A percentile compares a stretch with the other conserved stretches of the same genome.
Evolutionary conservation across 2,113 vertebrate species (phyloP).

Genomic region (Balaeniceps rex): DNA sequence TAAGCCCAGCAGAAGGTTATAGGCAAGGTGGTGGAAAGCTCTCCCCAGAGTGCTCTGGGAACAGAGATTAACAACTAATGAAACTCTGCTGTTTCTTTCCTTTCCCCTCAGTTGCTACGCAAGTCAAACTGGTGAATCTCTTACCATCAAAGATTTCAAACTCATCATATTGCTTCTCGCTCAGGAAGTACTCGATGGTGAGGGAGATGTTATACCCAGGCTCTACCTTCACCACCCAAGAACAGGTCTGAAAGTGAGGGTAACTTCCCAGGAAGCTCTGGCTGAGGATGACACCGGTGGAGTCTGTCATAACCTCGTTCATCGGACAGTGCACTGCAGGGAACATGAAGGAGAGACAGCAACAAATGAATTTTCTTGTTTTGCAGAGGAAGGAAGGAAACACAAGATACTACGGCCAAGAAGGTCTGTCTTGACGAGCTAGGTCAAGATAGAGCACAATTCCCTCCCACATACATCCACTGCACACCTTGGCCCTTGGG

Average conservation of each 20-base stretch:
- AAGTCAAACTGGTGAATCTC: neutral
- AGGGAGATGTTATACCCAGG: constrained; percentile 90
- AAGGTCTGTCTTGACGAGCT: neutral
- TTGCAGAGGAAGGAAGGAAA: neutral
- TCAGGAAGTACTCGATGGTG: constrained; percentile 94
- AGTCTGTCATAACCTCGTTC: constrained; percentile 90
- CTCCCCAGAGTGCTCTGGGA: neutral
- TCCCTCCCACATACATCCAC: rapidly evolving
- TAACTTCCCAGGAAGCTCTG: constrained; percentile 90
- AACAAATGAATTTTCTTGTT: rapidly evolving
- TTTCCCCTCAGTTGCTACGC: rapidly evolving
- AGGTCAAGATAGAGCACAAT: neutral
- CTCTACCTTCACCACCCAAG: constrained; percentile 93
- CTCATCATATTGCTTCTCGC: constrained; percentile 93
- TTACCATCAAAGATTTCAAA: constrained; percentile 97
- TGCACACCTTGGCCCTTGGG: neutral
- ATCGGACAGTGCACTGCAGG: constrained; percentile 89
- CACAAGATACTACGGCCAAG: rapidly evolving
- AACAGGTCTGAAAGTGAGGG: constrained; percentile 95
- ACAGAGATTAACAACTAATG: neutral
- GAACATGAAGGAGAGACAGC: neutral
- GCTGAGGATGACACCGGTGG: constrained; percentile 92
- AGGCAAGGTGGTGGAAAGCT: neutral
- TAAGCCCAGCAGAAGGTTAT: neutral
- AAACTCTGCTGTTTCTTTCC: neutral